Percentiles rank a stretch among this genome's conserved stretches.
phyloP scores from a whole-genome alignment of 2,113 vertebrate genomes.

The Cavia porcellus region DNA sequence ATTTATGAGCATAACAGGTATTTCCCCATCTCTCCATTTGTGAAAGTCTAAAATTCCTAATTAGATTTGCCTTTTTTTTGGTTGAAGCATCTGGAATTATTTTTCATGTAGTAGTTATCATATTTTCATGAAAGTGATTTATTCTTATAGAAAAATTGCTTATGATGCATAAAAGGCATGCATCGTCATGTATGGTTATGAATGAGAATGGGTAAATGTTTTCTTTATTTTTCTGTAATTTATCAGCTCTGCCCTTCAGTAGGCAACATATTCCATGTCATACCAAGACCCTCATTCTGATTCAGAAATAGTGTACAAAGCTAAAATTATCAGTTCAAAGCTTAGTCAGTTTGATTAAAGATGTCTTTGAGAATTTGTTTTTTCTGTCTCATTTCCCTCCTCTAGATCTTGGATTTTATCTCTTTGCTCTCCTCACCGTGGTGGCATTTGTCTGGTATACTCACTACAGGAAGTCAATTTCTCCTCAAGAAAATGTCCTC shows the following conservation, averaged over 20 bases:
- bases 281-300: neutral
- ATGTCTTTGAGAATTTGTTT: neutral
- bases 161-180: neutral
- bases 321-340: neutral
- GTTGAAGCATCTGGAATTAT: neutral
- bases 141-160: conserved; percentile 21
- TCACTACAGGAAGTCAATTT: neutral
- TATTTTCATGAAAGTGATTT: neutral
- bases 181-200: neutral
- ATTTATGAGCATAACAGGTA: conserved; percentile 34
- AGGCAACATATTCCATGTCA: neutral
- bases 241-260: neutral
- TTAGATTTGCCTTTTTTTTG: conserved; percentile 3
- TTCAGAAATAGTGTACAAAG: neutral
- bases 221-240: neutral
- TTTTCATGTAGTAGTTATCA: conserved; percentile 3
- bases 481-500: neutral
- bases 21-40: conserved; percentile 17
- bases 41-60: conserved; percentile 54
- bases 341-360: conserved; percentile 6
- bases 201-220: neutral
- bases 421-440: neutral
- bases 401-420: neutral
- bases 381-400: accelerated
- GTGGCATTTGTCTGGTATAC: neutral